Evolutionary conservation across 2,888 invertebrate species (phyloP).

Genomic region (Sinodicranocentrus sp.): DNA sequence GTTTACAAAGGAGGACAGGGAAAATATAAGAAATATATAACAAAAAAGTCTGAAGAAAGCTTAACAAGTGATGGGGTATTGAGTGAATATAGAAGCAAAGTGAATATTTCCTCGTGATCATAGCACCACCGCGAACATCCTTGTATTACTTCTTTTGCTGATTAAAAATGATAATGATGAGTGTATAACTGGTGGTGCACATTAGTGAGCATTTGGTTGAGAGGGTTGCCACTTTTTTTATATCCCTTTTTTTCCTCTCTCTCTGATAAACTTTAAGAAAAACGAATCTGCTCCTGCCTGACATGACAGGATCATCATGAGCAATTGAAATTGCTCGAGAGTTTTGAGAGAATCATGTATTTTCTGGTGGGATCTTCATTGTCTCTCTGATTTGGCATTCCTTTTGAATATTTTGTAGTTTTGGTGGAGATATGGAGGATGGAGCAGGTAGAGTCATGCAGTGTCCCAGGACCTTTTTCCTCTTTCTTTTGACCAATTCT

Average conservation of each 20-base stretch:
- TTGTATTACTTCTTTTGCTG: slow-evolving; percentile 48
- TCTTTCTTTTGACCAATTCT: neutral
- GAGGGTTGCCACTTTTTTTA: slow-evolving; percentile 40
- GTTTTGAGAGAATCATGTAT: too few relatives aligned
- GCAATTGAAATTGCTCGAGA: slow-evolving; percentile 38
- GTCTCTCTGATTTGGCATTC: neutral
- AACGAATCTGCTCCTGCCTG: slow-evolving; percentile 60
- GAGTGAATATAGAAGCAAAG: neutral
- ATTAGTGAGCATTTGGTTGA: slow-evolving; percentile 44
- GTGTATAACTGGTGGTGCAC: slow-evolving; percentile 56
- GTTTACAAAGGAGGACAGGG: neutral
- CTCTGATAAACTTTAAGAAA: slow-evolving; percentile 41
- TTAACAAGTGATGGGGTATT: neutral
- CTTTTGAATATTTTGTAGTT: slow-evolving; percentile 16
- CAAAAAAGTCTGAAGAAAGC: slow-evolving; percentile 3
- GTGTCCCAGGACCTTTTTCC: slow-evolving; percentile 60
- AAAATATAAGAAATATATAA: slow-evolving; percentile 25
- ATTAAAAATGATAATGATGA: slow-evolving; percentile 70
- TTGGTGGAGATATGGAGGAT: neutral
- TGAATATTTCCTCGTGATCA: slow-evolving; percentile 39
- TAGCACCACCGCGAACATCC: slow-evolving; percentile 31
- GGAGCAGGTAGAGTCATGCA: neutral
- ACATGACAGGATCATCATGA: slow-evolving; percentile 63
- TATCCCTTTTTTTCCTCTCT: slow-evolving; percentile 1
- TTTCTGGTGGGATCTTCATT: slow-evolving; percentile 18